Base-by-base conservation (phyloP, 2,888 invertebrate genomes). In the Lithophane leautieri region DNA sequence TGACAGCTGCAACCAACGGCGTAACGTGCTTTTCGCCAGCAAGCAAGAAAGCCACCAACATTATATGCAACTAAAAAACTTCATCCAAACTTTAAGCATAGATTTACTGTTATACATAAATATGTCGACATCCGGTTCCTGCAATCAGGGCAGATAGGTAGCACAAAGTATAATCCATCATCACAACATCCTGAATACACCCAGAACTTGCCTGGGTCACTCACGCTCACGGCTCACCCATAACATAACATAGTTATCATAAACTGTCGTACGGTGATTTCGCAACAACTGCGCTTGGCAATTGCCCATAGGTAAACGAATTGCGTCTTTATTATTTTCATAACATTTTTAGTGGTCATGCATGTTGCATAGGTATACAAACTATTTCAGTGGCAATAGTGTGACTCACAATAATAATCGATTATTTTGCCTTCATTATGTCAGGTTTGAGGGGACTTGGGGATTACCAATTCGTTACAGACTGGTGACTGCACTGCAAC, bases 341-440 rank as follows among this genome's bases (percentile, higher is more conserved):
- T 69, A 79, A 79, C 69, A 80, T 75, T 79, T 79, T 80, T 80
- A 74, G 80, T 80, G 69, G 60, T 69, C 60, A 61, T 65, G 52
- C 50, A 54, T 44, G 56, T n/a, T n/a, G 50, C 40, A 28, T 47
- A 79, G 60, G 58, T 63, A 58, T 54, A 65, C 47, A 54, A 74
- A 79, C 63, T 69, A 80, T 78, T 71, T 71, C 34, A 47, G 25
- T 63, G 54, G 56, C 47, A 63, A 70, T 76, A 61, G 56, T 52
- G 50, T 79, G 66, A 67, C 42, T 71, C 76, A 50, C 19, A 42
- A n/a, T 70, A 65, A 40, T 40, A 60, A 4, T 28, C 22, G 44
- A 40, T 47, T 61, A 54, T 40, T 60, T 52, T 54, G n/a, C 16
- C 11, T 40, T 66, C 4, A 12, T 34, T 22, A 52, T 42, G 34